Base-by-base conservation (phyloP, 2,888 invertebrate genomes). In the Loripinus fragilis region DNA sequence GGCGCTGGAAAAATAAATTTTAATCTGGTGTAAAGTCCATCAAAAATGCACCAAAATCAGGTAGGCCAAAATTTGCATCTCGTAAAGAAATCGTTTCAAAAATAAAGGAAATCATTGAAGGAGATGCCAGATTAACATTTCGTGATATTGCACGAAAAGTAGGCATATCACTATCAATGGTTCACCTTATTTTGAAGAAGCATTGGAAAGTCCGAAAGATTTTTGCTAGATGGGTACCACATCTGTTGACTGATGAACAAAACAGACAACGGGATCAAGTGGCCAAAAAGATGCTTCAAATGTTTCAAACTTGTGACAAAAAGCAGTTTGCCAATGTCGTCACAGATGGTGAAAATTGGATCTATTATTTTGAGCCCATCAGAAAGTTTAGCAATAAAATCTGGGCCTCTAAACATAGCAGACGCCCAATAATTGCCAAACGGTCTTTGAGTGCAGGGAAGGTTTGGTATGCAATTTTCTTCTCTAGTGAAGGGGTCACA, bases 291-390 rank as follows among this genome's bases (percentile, higher is more conserved):
- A 8, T 48, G 48, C 28, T 35, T n/a, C n/a, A 65, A 65, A 30
- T n/a, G 65, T 65, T 25, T 41, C 70, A 52, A 28, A 70, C 52
- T 35, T 70, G 25, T 52, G 23, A 52, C 23, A 52, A 52, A 52
- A 52, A 52, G 52, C 12, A 30, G 38, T 70, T 70, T 67, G 42
- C 10, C 28, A 35, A 17, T 70, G n/a, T 50, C 55, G n/a, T 70
- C 20, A 70, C 52, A 15, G 70, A 55, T 50, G 70, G 55, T 38
- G 70, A 55, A 55, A 70, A 33, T 3, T 70, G 33, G 70, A 35
- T 70, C 17, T 33, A 50, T 52, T 50, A 20, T 60, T 60, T 33
- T 33, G 60, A 60, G 25, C 52, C 52, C 52, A 23, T 25, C 23
- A n/a, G 52, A 25, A 52, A 52, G 25, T 17, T 68, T 42, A 30